phyloP scores from a whole-genome alignment of 2,113 vertebrate genomes.

The Pleuronectes platessa region DNA sequence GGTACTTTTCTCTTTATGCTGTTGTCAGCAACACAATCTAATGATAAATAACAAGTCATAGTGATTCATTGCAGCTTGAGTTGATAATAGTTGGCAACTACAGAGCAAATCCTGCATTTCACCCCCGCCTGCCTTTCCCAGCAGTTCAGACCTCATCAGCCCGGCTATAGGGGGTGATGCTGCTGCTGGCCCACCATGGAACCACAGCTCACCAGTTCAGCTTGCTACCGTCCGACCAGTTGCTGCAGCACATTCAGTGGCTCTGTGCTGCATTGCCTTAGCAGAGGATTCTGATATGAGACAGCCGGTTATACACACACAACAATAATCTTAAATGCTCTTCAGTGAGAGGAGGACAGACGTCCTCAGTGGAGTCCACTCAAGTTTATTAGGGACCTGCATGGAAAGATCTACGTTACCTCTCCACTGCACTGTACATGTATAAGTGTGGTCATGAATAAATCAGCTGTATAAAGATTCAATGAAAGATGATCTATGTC shows the following conservation, averaged over 20 bases:
- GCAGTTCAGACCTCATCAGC: conserved; percentile 30
- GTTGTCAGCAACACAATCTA: conserved; percentile 19
- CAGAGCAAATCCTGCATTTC: neutral
- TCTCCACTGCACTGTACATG: neutral
- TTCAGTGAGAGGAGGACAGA: no score
- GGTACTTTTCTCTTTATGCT: conserved; percentile 22
- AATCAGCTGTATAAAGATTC: neutral
- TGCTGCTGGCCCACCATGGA: conserved; percentile 9
- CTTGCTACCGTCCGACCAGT: conserved; percentile 3
- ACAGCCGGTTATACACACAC: no score
- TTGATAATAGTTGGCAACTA: conserved; percentile 20
- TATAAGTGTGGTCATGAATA: neutral
- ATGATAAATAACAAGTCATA: conserved; percentile 1
- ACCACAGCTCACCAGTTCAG: neutral
- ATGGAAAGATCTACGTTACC: no score
- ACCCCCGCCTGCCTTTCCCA: neutral
- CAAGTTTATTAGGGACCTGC: no score
- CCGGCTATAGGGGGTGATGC: neutral
- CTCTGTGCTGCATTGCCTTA: neutral
- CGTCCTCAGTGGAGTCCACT: neutral
- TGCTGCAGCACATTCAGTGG: neutral
- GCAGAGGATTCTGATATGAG: neutral
- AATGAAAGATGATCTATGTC: neutral
- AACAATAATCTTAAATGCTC: no score
- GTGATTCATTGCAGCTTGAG: conserved; percentile 28